A percentile compares a stretch with the other conserved stretches of the same genome.
phyloP scores from a whole-genome alignment of 2,113 vertebrate species.

The Butorides virescens region DNA sequence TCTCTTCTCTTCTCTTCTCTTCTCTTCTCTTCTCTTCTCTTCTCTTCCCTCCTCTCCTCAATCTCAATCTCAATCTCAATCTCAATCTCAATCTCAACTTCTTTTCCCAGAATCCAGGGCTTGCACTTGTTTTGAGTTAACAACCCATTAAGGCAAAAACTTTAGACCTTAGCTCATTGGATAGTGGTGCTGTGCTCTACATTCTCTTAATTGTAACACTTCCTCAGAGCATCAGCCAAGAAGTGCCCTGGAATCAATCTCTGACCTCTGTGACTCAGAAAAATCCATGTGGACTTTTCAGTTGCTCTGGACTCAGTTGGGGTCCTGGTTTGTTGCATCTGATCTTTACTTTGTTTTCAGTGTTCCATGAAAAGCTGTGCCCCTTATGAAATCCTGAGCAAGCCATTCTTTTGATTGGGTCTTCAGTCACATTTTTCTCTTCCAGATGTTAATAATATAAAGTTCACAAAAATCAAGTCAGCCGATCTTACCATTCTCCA shows the following conservation, averaged over 20 bases:
- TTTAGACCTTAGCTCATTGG: background rate
- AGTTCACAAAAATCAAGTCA: background rate
- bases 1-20: too few relatives aligned
- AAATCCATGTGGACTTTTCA: background rate
- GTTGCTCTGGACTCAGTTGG: background rate
- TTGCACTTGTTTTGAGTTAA: background rate
- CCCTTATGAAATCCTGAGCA: background rate
- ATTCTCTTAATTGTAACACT: background rate
- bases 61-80: too few relatives aligned
- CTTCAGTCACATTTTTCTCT: background rate
- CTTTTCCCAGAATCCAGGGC: background rate
- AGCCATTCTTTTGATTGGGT: background rate
- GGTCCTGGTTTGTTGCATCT: background rate
- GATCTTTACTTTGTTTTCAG: background rate
- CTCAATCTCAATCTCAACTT: background rate
- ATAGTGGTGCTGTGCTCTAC: background rate
- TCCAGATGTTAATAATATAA: background rate
- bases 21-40: too few relatives aligned
- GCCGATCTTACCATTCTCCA: background rate
- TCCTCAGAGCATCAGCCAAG: background rate
- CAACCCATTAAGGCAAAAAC: background rate
- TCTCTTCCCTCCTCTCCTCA: too few relatives aligned
- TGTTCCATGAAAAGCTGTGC: background rate
- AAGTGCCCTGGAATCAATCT: background rate
- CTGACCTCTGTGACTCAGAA: background rate